phyloP scores from a whole-genome alignment of 2,888 invertebrate genomes.

The Fragum whitleyi region DNA sequence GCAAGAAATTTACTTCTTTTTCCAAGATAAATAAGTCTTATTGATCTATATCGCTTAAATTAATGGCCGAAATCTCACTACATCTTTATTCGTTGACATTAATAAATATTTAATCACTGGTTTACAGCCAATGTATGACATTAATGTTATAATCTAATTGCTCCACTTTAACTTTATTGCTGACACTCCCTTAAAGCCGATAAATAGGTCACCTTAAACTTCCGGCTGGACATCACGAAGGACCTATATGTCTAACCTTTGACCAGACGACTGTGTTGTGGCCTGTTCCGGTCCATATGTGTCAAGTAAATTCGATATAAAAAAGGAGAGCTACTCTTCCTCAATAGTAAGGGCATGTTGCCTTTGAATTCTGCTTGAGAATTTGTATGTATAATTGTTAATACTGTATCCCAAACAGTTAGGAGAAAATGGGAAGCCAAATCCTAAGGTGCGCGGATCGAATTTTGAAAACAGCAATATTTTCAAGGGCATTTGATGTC shows the following conservation, averaged over 20 bases:
- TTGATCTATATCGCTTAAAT: not conserved
- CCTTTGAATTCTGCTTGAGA: too few relatives aligned
- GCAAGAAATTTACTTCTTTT: not conserved
- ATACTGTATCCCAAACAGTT: too few relatives aligned
- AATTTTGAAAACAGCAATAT: too few relatives aligned
- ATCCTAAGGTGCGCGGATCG: too few relatives aligned
- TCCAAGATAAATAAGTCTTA: not conserved
- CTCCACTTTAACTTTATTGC: not conserved
- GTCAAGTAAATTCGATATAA: too few relatives aligned
- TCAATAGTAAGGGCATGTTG: too few relatives aligned
- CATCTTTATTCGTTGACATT: not conserved
- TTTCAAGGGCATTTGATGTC: too few relatives aligned
- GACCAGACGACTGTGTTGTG: not conserved
- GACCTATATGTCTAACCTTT: not conserved
- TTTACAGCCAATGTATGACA: not conserved
- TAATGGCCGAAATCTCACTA: not conserved
- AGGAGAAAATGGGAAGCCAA: too few relatives aligned
- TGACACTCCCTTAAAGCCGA: not conserved
- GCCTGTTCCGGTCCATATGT: not conserved
- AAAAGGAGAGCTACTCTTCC: too few relatives aligned
- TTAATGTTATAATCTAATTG: not conserved
- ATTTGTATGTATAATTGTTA: too few relatives aligned
- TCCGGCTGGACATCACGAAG: not conserved
- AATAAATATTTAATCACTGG: not conserved
- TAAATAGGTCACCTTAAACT: not conserved